Percentiles rank a stretch among this genome's conserved stretches.
Conservation (phyloP, 2,888 invertebrate species). For the Acanthosepion pharaonis region DNA sequence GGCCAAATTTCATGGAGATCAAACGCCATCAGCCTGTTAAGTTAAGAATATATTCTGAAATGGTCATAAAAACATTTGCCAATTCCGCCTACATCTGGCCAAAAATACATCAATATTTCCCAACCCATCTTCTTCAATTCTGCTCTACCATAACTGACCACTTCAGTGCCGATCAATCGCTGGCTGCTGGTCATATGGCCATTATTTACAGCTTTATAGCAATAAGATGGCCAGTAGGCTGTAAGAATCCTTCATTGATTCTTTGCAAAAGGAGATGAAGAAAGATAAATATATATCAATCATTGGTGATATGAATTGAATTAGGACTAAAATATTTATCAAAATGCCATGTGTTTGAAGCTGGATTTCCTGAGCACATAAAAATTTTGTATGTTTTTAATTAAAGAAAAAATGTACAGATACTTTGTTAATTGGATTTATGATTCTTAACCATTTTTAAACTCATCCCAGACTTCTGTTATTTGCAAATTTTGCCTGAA, state of each 20-base stretch:
- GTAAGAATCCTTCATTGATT: not conserved
- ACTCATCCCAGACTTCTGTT: no score
- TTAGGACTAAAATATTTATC: not conserved
- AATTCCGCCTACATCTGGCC: not conserved
- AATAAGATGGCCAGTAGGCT: not conserved
- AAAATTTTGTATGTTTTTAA: no score
- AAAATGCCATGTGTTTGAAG: no score
- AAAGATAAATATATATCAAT: not conserved
- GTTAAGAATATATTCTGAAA: not conserved
- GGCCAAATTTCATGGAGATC: not conserved
- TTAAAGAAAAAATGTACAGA: no score
- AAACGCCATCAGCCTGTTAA: not conserved
- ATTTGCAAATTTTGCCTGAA: no score
- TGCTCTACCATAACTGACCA: not conserved
- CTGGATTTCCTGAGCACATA: no score
- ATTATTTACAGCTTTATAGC: not conserved
- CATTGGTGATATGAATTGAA: not conserved
- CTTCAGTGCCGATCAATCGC: not conserved
- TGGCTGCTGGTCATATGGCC: not conserved
- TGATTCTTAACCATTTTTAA: no score
- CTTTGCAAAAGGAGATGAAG: not conserved
- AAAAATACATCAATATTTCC: not conserved
- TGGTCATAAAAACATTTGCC: not conserved
- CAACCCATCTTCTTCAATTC: not conserved
- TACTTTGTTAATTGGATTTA: no score